These are phyloP conservation scores for Onychorhynchus coronatus DNA, from an alignment of 2,113 vertebrate genomes.

Conservation along the genomic window DNA sequence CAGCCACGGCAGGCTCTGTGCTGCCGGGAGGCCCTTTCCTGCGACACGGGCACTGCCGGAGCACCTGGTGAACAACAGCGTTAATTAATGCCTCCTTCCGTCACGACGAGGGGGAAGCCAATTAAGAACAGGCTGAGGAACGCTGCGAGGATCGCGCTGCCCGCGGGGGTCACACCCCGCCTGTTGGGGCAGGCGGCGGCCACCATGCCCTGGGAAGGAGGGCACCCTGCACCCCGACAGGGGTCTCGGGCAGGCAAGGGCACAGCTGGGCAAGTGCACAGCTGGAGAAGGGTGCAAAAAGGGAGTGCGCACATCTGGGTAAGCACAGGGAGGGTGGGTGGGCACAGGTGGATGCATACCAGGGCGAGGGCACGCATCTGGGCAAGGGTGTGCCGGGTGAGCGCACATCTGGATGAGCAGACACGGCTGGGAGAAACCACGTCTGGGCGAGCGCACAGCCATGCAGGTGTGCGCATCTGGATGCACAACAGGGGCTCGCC, in stretches of 20 bases:
- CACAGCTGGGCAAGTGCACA: neutral
- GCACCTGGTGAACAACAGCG: neutral
- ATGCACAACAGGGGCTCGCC: neutral
- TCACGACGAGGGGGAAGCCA: neutral
- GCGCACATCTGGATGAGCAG: neutral
- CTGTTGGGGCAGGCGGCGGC: neutral
- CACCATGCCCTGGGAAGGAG: neutral
- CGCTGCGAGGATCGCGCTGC: neutral
- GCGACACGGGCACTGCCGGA: neutral
- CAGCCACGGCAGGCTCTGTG: neutral
- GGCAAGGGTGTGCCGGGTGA: neutral
- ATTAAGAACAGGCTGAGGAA: neutral
- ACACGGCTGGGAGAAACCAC: neutral
- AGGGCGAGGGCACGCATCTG: neutral
- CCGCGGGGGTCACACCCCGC: neutral
- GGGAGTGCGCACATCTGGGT: neutral
- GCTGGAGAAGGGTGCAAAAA: neutral
- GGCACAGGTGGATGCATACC: neutral
- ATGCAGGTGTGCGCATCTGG: neutral
- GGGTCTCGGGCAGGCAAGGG: neutral
- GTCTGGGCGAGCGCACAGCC: neutral
- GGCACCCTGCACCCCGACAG: neutral
- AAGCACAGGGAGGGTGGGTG: neutral
- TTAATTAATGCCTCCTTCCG: constrained; percentile 12
- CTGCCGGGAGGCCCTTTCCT: neutral